A percentile compares a stretch with the other conserved stretches of the same genome.
Evolutionary conservation across 2,888 invertebrate species (phyloP).

Genomic region (Drosophila rubida): DNA sequence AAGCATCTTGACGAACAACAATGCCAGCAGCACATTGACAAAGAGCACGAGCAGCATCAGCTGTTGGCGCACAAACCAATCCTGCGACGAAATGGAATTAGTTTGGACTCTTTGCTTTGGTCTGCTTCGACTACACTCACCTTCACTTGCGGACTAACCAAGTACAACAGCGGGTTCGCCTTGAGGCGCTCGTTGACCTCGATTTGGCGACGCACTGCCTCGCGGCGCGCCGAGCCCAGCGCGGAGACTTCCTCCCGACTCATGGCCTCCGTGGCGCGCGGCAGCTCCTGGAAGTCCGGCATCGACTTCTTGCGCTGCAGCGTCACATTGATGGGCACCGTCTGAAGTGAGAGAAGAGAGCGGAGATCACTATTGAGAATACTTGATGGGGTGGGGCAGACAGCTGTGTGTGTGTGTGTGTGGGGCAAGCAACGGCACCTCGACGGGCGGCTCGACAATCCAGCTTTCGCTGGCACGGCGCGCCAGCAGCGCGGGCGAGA

Average conservation of each 20-base stretch:
- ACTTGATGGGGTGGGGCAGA: no score
- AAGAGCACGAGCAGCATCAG: conserved; percentile 96
- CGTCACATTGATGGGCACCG: conserved; percentile 91
- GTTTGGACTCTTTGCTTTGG: no score
- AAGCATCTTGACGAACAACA: conserved; percentile 97
- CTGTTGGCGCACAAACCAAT: conserved; percentile 98
- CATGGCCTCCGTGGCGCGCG: conserved; percentile 93
- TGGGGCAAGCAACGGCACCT: conserved; percentile 87
- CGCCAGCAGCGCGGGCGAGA: conserved; percentile 94
- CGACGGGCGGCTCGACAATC: conserved; percentile 94
- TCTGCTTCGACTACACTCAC: no score
- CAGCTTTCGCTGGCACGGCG: conserved; percentile 95
- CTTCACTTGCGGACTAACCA: conserved; percentile 99
- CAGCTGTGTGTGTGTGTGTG: no score
- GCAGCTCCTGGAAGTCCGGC: conserved; percentile 96
- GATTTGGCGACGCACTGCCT: conserved; percentile 95
- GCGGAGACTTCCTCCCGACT: conserved; percentile 97
- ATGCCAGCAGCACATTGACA: conserved; percentile 96
- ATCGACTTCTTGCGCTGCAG: conserved; percentile 97
- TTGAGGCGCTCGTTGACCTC: conserved; percentile 96
- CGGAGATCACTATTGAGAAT: no score
- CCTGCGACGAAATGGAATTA: no score
- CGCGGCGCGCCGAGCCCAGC: conserved; percentile 96
- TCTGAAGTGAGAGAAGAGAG: conserved; percentile 86
- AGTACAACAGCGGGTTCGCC: conserved; percentile 97